Evolutionary conservation across 2,888 invertebrate species (phyloP).

Genomic region (Standfussiana lucernea): DNA sequence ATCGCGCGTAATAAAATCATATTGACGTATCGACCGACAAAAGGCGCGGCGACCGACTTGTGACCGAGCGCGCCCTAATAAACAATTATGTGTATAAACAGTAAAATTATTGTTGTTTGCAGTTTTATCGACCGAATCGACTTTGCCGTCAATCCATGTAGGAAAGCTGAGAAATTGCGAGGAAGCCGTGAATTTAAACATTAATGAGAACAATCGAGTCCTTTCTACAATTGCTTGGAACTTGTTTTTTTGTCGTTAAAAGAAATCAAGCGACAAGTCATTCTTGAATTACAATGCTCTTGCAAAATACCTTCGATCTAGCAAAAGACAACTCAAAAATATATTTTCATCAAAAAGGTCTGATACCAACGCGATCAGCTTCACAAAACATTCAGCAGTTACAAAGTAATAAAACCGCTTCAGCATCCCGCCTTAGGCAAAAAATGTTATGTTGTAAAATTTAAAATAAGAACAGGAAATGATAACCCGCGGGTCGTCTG

Average conservation of each 20-base stretch:
- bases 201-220: conserved; percentile 1
- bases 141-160: conserved; percentile 59
- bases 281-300: neutral
- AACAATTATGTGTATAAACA: conserved; percentile 88
- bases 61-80: conserved; percentile 76
- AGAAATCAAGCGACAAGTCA: conserved; percentile 1
- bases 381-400: conserved; percentile 41
- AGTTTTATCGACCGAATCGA: conserved; percentile 83
- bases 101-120: conserved; percentile 80
- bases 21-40: conserved; percentile 81
- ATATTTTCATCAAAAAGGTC: neutral
- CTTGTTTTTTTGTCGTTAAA: conserved; percentile 10
- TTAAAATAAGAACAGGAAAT: conserved; percentile 90
- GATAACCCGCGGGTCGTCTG: conserved; percentile 89
- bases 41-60: conserved; percentile 68
- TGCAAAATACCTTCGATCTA: neutral
- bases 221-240: conserved; percentile 7
- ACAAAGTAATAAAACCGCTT: conserved; percentile 70
- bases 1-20: conserved; percentile 80
- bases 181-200: conserved; percentile 45
- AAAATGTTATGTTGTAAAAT: conserved; percentile 88
- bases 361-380: neutral
- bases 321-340: neutral
- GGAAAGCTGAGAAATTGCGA: conserved; percentile 50
- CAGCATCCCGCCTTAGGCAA: conserved; percentile 79